A percentile compares a stretch with the other conserved stretches of the same genome.
Conservation (phyloP, 2,888 invertebrate genomes). For the Lochmaea crataegi region DNA sequence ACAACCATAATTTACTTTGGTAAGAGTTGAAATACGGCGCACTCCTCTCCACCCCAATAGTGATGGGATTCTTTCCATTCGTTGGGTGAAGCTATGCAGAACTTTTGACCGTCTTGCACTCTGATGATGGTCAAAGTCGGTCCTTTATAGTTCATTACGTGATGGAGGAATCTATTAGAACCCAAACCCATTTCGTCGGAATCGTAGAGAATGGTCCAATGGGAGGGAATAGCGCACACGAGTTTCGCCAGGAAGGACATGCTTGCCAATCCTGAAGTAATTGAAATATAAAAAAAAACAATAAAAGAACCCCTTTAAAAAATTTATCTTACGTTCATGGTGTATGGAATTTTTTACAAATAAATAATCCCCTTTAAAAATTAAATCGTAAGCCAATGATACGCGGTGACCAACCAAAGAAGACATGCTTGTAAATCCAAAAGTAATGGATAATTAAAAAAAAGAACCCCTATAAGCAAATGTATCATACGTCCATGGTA, state of each 20-base stretch:
- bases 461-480: too few species aligned
- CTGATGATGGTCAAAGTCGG: conserved; percentile 74
- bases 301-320: not conserved
- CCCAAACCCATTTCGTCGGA: conserved; percentile 89
- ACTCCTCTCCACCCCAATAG: conserved; percentile 86
- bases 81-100: conserved; percentile 79
- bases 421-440: too few species aligned
- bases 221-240: conserved; percentile 77
- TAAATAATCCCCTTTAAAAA: too few species aligned
- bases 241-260: conserved; percentile 72
- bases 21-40: conserved; percentile 79
- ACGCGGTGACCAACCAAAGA: too few species aligned
- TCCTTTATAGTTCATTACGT: conserved; percentile 83
- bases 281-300: not conserved
- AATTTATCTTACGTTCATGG: too few species aligned
- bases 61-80: conserved; percentile 90
- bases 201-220: conserved; percentile 88
- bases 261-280: conserved; percentile 55
- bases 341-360: too few species aligned
- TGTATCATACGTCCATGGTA: too few species aligned
- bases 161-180: conserved; percentile 85
- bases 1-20: conserved; percentile 70
- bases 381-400: too few species aligned
- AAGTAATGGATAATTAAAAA: too few species aligned
- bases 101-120: conserved; percentile 71